Base-by-base conservation (phyloP, 2,113 vertebrate species). In the Pachycephala philippinensis region DNA sequence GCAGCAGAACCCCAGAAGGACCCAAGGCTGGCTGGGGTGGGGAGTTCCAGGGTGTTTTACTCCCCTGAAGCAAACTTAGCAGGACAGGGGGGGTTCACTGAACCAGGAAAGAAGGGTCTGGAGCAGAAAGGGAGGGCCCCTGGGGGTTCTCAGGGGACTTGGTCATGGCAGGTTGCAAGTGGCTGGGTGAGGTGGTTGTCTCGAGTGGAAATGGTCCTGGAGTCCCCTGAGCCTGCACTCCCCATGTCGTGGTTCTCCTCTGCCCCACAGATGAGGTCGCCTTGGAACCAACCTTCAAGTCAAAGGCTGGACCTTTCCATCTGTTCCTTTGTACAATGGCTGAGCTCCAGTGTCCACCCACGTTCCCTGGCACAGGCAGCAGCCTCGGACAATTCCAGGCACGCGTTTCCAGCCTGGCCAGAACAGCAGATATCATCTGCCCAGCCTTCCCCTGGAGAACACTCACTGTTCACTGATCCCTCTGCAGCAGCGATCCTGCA, bases 401-500 rank as follows among this genome's bases (percentile, higher is more conserved):
- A 22, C 31, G 3, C 2, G 2, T 11, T n/a, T 31, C 50, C 13
- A 14, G n/a, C 64, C 77, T 40, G 78, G 49, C 65, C 42, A 57
- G n/a, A 39, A 16, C 30, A 37, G 37, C 10, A n/a, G 52, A 4
- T 0, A 5, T 5, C 66, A 6, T 15, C 26, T 30, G 66, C 57
- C 19, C 44, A 22, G 11, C 0, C 0, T 11, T 24, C 7, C n/a
- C 50, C 50, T 35, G 9, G 17, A 8, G 15, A 42, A 1, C 71
- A 26, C 5, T 0, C 0, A 2, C 26, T 2, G 7, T 8, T 35
- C 33, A 10, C 52, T 5, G 6, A 11, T 4, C 13, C 7, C 31
- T 1, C 53, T 20, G 80, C 42, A 20, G 68, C 54, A 31, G 9
- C 0, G 0, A 11, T 2, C 33, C 87, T 39, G 40, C 69, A 40